A percentile compares a stretch with the other conserved stretches of the same genome.
Conservation (phyloP, 1,140 invertebrate genomes). For the Mizuhopecten yessoensis region DNA sequence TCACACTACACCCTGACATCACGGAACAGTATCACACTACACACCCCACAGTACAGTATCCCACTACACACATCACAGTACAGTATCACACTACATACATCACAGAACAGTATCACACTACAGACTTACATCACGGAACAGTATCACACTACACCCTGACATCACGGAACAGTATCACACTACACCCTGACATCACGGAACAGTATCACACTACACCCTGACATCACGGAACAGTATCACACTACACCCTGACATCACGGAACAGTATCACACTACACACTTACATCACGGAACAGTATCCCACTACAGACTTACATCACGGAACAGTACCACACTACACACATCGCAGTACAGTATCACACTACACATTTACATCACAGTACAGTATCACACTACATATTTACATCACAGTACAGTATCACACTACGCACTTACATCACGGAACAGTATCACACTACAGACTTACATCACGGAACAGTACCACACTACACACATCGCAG, state of each 20-base stretch:
- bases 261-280: neutral
- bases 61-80: neutral
- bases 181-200: neutral
- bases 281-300: neutral
- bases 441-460: neutral
- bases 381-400: neutral
- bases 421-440: neutral
- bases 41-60: too few species aligned
- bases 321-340: neutral
- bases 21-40: neutral
- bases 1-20: too few species aligned
- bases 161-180: neutral
- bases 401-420: neutral
- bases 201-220: neutral
- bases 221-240: neutral
- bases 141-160: too few species aligned
- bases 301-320: neutral
- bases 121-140: too few species aligned
- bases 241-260: neutral
- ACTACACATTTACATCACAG: neutral
- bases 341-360: neutral
- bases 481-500: neutral
- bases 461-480: neutral
- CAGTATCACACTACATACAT: too few species aligned
- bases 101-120: too few species aligned